A percentile compares a stretch with the other conserved stretches of the same genome.
Evolutionary conservation across 2,113 vertebrate genomes (phyloP).

Genomic region (Physeter macrocephalus): DNA sequence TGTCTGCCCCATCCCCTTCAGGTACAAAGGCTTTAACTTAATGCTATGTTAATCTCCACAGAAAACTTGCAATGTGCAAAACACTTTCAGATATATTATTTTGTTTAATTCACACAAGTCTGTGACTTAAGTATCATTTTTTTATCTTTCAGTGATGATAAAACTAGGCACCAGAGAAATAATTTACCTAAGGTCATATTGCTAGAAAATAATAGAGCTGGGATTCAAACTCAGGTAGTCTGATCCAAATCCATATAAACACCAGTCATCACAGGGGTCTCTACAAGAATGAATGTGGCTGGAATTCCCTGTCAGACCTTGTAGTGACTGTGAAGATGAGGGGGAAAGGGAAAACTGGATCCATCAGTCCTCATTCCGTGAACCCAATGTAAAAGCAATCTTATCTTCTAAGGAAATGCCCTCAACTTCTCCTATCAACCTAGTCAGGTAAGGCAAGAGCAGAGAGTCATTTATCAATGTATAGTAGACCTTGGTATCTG

Average conservation of each 20-base stretch:
- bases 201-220: background rate
- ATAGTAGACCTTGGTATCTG: background rate
- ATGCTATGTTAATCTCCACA: background rate
- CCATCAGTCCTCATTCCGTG: background rate
- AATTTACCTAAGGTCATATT: background rate
- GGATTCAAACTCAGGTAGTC: background rate
- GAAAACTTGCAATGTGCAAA: background rate
- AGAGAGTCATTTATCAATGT: background rate
- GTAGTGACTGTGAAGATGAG: background rate
- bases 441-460: background rate
- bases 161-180: constrained; percentile 20
- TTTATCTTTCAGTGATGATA: background rate
- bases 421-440: background rate
- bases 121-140: background rate
- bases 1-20: background rate
- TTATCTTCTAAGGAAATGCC: constrained; percentile 2
- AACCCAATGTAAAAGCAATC: background rate
- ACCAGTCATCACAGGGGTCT: background rate
- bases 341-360: background rate
- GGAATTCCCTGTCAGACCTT: background rate
- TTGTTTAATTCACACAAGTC: background rate
- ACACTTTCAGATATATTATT: background rate
- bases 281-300: background rate
- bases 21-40: background rate
- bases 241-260: constrained; percentile 6